Conservation (phyloP, 2,888 invertebrate genomes). For the Cephus pygmeus region DNA sequence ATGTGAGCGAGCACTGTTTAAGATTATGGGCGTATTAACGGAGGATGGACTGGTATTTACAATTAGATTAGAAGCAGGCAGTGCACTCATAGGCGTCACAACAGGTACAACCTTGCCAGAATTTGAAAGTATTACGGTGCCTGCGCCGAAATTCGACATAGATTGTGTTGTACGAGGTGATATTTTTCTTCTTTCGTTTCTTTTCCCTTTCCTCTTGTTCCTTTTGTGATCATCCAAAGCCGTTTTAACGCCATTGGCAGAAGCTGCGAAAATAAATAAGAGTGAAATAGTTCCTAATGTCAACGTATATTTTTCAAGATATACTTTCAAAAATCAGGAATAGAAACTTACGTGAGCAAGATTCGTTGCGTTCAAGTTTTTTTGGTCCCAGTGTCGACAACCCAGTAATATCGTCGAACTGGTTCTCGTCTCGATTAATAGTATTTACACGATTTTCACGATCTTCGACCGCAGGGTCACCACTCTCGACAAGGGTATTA, state of each 20-base stretch:
- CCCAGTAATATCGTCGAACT: not conserved
- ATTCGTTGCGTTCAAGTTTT: not conserved
- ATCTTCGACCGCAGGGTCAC: conserved; percentile 50
- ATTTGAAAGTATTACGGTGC: conserved; percentile 55
- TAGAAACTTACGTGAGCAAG: not conserved
- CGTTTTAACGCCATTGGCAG: conserved; percentile 13
- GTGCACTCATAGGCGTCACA: conserved; percentile 54
- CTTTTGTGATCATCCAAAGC: conserved; percentile 40
- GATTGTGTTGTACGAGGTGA: conserved; percentile 25
- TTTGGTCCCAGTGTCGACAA: not conserved
- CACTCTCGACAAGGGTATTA: conserved; percentile 35
- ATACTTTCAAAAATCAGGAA: not conserved
- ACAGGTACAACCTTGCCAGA: conserved; percentile 61
- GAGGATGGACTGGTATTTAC: conserved; percentile 56
- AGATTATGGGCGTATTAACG: conserved; percentile 52
- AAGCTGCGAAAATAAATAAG: not conserved
- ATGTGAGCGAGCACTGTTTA: conserved; percentile 57
- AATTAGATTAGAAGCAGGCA: conserved; percentile 55
- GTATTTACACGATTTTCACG: conserved; percentile 59
- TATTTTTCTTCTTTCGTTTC: conserved; percentile 31
- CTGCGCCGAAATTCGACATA: conserved; percentile 49
- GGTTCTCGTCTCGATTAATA: conserved; percentile 39
- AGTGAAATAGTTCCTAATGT: not conserved
- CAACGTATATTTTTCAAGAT: not conserved
- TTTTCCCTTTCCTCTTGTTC: conserved; percentile 47